A percentile compares a stretch with the other conserved stretches of the same genome.
Conservation (phyloP, 2,888 invertebrate species). For the Stictocephala bisonia region DNA sequence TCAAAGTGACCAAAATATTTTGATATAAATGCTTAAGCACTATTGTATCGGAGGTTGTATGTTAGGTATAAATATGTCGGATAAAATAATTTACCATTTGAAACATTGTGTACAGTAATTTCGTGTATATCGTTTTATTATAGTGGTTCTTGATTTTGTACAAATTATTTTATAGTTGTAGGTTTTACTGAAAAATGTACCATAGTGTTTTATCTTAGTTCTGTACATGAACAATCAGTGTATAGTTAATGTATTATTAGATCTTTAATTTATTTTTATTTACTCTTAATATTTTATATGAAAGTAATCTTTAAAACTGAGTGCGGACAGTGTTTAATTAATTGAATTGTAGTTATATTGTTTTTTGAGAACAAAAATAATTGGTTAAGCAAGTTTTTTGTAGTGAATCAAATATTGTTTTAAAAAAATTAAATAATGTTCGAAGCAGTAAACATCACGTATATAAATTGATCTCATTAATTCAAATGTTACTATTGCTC, state of each 20-base stretch:
- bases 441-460: too few relatives aligned
- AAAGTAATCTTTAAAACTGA: too few relatives aligned
- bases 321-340: too few relatives aligned
- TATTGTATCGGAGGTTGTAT: conserved; percentile 37
- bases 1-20: conserved; percentile 42
- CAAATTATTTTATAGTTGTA: conserved; percentile 46
- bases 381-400: too few relatives aligned
- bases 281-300: background rate
- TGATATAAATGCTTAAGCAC: conserved; percentile 39
- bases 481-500: too few relatives aligned
- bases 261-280: conserved; percentile 12
- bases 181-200: conserved; percentile 45
- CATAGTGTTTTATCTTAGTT: conserved; percentile 36
- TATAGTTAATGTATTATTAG: conserved; percentile 34
- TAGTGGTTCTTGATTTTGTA: conserved; percentile 45
- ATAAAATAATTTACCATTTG: conserved; percentile 18
- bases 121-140: conserved; percentile 38
- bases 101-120: conserved; percentile 43
- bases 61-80: conserved; percentile 30
- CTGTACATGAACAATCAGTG: conserved; percentile 3
- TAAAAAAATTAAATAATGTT: too few relatives aligned
- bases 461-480: too few relatives aligned
- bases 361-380: too few relatives aligned
- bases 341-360: too few relatives aligned
- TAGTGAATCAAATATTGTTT: too few relatives aligned